These are phyloP conservation scores for Mirza zaza DNA, from an alignment of 2,113 vertebrate genomes.

Conservation along the genomic window DNA sequence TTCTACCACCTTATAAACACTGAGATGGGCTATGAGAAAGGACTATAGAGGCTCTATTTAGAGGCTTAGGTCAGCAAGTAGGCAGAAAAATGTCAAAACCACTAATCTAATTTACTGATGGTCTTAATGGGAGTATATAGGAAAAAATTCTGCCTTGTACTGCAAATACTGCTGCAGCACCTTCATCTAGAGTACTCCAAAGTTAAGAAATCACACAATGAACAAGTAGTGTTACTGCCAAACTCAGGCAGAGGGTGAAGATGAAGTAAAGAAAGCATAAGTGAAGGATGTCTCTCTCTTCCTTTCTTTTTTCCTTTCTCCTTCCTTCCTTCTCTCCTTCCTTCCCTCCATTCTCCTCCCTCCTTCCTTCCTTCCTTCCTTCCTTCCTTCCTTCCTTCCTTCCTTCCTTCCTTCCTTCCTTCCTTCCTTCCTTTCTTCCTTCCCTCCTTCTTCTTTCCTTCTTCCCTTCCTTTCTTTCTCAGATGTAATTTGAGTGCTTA, in stretches of 20 bases:
- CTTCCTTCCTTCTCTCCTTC: fast-evolving
- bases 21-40: constrained; percentile 87
- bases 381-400: fast-evolving
- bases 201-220: constrained; percentile 24
- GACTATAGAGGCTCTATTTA: constrained; percentile 85
- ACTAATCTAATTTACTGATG: constrained; percentile 87
- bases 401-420: fast-evolving
- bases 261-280: constrained; percentile 4
- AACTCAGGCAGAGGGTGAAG: not conserved
- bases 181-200: constrained; percentile 65
- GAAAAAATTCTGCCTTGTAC: constrained; percentile 81
- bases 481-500: not conserved
- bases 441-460: too few species aligned
- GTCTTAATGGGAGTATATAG: constrained; percentile 82
- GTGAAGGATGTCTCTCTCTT: not conserved
- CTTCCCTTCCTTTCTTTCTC: fast-evolving
- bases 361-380: fast-evolving
- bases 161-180: constrained; percentile 77
- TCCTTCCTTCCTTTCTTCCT: fast-evolving
- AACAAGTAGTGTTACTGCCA: not conserved
- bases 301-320: too few species aligned
- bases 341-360: fast-evolving
- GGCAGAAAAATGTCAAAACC: constrained; percentile 88
- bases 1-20: constrained; percentile 89
- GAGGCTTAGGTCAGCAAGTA: constrained; percentile 86